Base-by-base conservation (phyloP, 2,797 vertebrate genomes). In the Lacerta bilineata region DNA sequence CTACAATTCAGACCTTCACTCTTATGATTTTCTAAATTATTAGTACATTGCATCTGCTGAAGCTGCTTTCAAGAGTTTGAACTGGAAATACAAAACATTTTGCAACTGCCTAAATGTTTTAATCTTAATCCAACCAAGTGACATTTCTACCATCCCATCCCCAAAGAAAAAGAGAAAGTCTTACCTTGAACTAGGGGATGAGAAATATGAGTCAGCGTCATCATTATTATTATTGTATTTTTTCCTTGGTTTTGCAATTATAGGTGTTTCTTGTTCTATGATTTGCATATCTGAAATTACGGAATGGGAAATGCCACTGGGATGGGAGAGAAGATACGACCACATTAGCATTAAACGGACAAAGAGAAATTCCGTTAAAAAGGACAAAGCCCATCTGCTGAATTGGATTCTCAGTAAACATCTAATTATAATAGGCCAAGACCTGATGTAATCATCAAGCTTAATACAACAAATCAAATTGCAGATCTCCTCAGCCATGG, bases 261-360 rank as follows among this genome's bases (percentile, higher is more conserved):
- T 81, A 0, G 98, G 98, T 0, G 93, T 97, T 91, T 99, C 98
- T 95, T 99, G 99, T 93, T 99, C 97, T 87, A 99, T 99, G 6
- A 97, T 98, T 90, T 98, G 98, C 98, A 99, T 98, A 91, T 99
- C 98, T 1, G 98, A 97, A 4, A 96, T 92, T 39, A 99, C 98
- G 0, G 99, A 99, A 92, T 99, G 99, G 72, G 99, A 99, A 94
- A 99, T 97, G 29, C 97, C 98, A 84, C 99, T 99, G 84, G 33
- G 81, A 83, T 77, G 91, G 61, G 90, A 79, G 88, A 74, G 93
- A 59, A 90, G 11, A 68, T 27, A 72, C 1, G 5, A 64, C 15
- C 88, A 50, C 39, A 85, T 72, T 92, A 91, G 20, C 5, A 90
- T 68, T 90, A 50, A 93, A 87, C 43, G 86, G 61, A 86, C 68